These are phyloP conservation scores for Cartodere bifasciata DNA, from an alignment of 2,888 invertebrate genomes.

Conservation along the genomic window DNA sequence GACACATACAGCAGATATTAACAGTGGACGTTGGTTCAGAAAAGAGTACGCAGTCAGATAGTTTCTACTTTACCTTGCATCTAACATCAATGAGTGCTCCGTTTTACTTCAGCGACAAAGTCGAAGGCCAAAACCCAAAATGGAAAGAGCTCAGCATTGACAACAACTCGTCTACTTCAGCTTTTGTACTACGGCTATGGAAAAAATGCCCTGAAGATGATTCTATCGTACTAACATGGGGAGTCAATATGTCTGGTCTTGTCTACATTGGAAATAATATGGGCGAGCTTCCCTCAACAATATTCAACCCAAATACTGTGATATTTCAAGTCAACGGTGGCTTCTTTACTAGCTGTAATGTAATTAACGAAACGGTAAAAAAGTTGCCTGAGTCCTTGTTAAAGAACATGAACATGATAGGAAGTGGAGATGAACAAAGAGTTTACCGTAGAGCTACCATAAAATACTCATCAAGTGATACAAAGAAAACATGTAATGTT, in stretches of 20 bases:
- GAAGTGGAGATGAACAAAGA: constrained; percentile 22
- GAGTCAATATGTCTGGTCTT: constrained; percentile 73
- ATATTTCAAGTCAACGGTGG: constrained; percentile 84
- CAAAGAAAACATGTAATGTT: constrained; percentile 60
- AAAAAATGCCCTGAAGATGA: constrained; percentile 33
- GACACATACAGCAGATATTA: constrained; percentile 66
- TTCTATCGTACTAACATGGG: constrained; percentile 64
- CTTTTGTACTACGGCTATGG: constrained; percentile 39
- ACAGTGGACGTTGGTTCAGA: constrained; percentile 44
- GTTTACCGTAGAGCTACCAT: constrained; percentile 34
- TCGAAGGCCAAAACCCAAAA: constrained; percentile 58
- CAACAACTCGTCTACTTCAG: constrained; percentile 12
- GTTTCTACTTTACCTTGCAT: constrained; percentile 69
- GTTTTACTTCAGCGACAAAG: constrained; percentile 70
- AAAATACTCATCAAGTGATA: constrained; percentile 45
- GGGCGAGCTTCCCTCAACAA: constrained; percentile 49
- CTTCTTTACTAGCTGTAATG: constrained; percentile 55
- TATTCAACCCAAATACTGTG: constrained; percentile 57
- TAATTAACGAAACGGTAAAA: constrained; percentile 28
- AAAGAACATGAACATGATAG: constrained; percentile 27
- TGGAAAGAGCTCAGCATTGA: constrained; percentile 51
- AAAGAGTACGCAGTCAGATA: constrained; percentile 39
- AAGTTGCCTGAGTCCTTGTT: constrained; percentile 26
- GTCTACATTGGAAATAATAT: constrained; percentile 60
- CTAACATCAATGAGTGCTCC: constrained; percentile 70